Evolutionary conservation across 2,888 invertebrate genomes (phyloP), one percentile per base, ranked within the genome.

Genomic region (Myopa tessellatipennis): DNA sequence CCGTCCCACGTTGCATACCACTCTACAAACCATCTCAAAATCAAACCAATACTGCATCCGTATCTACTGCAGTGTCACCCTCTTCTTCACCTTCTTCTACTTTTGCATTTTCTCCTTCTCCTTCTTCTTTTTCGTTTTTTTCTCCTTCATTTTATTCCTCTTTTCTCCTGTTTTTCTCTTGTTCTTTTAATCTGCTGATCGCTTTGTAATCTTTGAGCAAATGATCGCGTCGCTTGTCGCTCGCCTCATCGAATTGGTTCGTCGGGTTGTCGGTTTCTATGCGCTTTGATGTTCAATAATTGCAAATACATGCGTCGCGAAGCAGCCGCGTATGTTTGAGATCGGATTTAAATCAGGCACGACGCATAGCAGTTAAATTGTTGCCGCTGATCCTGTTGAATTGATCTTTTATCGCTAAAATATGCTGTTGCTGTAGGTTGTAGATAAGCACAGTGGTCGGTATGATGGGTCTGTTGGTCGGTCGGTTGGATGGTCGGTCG

Each of bases 361-460:
- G 82, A 83, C 81, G 82, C 86, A 85, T 83, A 85, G 86, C 87
- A 87, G 84, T 84, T 86, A 87, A 87, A 87, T 75, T 75, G 75
- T 63, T 52, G 50, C 68, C 52, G 55, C 60, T 75, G 75, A 75
- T 75, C 75, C 45, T 75, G 68, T 75, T 75, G 75, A 75, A 75
- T 87, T 87, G 87, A 87, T 87, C 86, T 86, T 87, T 87, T 87
- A 87, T 85, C 87, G 87, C 85, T 83, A 83, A 85, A 83, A 85
- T 77, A 61, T 76, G 71, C 72, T 67, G 73, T 75, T 40, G 79
- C 74, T 40, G 16, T 34, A 10, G 45, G 45, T 45, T 60, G n/a
- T 65, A 68, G 10, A 73, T 72, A 14, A 63, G n/a, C 67, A 50
- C 7, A 45, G 45, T 45, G 45, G 6, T 10, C 45, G 45, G 45